Base-by-base conservation (phyloP, 2,888 invertebrate genomes). In the Sinohyriopsis cumingii region DNA sequence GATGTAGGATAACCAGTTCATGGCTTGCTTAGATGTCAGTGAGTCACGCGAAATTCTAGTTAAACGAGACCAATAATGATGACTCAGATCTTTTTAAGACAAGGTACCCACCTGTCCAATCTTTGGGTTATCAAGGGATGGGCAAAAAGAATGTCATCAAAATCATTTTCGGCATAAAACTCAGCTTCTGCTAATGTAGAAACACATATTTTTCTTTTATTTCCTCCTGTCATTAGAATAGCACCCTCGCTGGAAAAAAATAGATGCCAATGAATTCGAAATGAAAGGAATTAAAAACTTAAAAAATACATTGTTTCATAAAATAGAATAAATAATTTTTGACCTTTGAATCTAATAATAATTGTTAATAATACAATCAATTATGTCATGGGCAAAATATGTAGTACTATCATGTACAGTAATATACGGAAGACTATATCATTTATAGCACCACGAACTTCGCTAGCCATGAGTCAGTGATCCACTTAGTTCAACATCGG, bases 81-180 rank as follows among this genome's bases (percentile, higher is more conserved):
- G 45, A 45, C 45, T 3, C 45, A 45, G 45, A 45, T 12, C 7
- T 33, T 9, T 33, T 33, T 28, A 33, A 33, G 33, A 33, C 7
- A 33, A 33, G 59, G 12, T 61, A 55, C 66, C 59, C 73, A 87
- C 87, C 84, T 82, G n/a, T 74, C 65, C 18, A 86, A 70, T 73
- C 84, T 87, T 61, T 84, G 79, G 54, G 75, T 75, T n/a, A 86
- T 83, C 53, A 90, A 79, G 3, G 88, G 86, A 64, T 73, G 79
- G 1, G 83, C 88, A 68, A 80, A 86, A 18, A 90, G 77, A 62
- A 90, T 89, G 76, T 90, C 90, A 64, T 90, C 89, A 77, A 86
- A 90, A n/a, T 89, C 89, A 71, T 79, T 77, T 18, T 86, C 82
- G 18, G 90, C 88, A 76, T 80, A 90, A 69, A 87, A 84, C 67